phyloP scores from a whole-genome alignment of 1,140 invertebrate species.

The Calliopsis andreniformis region DNA sequence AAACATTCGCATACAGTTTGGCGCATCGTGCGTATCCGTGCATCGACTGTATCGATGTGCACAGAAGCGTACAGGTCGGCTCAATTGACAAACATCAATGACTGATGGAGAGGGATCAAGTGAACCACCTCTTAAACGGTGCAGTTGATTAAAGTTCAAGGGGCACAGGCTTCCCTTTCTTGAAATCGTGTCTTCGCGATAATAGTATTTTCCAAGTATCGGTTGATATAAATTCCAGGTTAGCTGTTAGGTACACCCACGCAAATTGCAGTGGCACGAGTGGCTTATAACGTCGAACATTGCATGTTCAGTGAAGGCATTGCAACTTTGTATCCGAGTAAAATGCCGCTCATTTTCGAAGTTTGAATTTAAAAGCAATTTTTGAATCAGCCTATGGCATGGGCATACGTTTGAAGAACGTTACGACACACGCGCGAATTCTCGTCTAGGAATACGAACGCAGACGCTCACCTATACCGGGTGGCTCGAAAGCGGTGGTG shows the following conservation, averaged over 20 bases:
- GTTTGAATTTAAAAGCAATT: no score
- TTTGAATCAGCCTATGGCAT: constrained; percentile 6
- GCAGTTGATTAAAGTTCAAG: not conserved
- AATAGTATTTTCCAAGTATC: not conserved
- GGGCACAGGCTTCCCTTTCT: no score
- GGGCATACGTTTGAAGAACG: not conserved
- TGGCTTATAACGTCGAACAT: no score
- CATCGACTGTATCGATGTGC: not conserved
- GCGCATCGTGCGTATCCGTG: constrained; percentile 12
- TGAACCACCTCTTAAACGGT: no score
- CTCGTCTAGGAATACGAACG: constrained; percentile 39
- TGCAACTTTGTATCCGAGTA: not conserved
- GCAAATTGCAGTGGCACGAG: not conserved
- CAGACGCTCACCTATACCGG: constrained; percentile 57
- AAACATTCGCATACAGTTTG: constrained; percentile 26
- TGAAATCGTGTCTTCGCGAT: no score
- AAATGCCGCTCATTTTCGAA: no score
- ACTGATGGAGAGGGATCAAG: not conserved
- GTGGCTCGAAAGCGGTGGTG: constrained; percentile 65
- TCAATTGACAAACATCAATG: constrained; percentile 16
- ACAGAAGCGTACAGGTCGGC: not conserved
- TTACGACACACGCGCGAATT: constrained; percentile 21
- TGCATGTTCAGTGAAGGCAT: not conserved
- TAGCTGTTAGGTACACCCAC: not conserved
- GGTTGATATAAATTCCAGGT: not conserved